These are phyloP conservation scores for Hemicordylus capensis DNA, from an alignment of 2,113 vertebrate species.

Conservation along the genomic window DNA sequence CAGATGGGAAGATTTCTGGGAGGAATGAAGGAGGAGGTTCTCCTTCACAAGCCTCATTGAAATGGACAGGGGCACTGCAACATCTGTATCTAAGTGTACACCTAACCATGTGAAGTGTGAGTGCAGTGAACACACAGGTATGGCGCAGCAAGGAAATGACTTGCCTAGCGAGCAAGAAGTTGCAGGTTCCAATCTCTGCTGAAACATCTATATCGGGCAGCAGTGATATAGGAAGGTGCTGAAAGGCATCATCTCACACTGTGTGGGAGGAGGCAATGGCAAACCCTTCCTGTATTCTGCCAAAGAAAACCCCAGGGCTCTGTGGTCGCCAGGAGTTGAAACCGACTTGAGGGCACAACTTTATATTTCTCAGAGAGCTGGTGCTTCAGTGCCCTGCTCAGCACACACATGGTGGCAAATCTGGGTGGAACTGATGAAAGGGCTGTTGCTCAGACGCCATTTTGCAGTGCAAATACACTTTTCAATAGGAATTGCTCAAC, in stretches of 20 bases:
- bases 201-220: too few species aligned
- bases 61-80: neutral
- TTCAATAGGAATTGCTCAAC: neutral
- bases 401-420: neutral
- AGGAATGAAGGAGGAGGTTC: neutral
- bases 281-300: too few species aligned
- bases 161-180: too few species aligned
- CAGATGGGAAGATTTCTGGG: neutral
- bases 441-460: neutral
- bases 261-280: too few species aligned
- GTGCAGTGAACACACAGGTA: neutral
- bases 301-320: too few species aligned
- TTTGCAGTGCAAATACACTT: neutral
- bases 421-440: neutral
- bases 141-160: too few species aligned
- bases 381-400: neutral
- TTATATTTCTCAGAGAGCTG: neutral
- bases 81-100: too few species aligned
- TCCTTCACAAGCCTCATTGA: neutral
- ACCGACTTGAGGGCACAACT: too few species aligned
- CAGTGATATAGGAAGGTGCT: too few species aligned
- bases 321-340: too few species aligned
- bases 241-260: too few species aligned
- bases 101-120: neutral
- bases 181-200: too few species aligned